Conservation (phyloP, 2,797 vertebrate species). For the Odontamblyopus lacepedii region DNA sequence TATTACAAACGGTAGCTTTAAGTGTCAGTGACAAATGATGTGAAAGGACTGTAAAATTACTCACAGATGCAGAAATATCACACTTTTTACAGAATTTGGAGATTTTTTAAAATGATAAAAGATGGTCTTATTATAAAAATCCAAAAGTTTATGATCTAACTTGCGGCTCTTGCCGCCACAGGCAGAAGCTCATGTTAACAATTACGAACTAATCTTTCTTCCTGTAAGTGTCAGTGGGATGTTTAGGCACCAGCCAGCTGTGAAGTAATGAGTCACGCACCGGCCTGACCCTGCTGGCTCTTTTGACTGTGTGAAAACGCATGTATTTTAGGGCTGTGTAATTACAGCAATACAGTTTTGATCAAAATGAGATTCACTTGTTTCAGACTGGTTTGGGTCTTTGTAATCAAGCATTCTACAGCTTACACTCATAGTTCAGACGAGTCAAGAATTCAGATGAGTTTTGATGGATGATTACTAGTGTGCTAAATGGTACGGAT, state of each 20-base stretch:
- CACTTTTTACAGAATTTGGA: too few relatives aligned
- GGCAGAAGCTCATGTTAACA: constrained; percentile 48
- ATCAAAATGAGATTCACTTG: neutral
- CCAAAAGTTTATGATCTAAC: constrained; percentile 21
- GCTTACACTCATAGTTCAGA: too few relatives aligned
- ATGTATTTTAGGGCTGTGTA: neutral
- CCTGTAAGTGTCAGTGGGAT: constrained; percentile 49
- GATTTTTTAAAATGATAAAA: too few relatives aligned
- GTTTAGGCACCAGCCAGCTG: constrained; percentile 47
- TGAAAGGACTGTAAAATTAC: too few relatives aligned
- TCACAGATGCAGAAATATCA: too few relatives aligned
- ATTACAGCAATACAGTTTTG: neutral
- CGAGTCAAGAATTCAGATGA: too few relatives aligned
- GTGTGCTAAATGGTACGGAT: too few relatives aligned
- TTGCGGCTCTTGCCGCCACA: neutral
- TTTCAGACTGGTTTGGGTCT: too few relatives aligned
- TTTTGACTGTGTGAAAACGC: neutral
- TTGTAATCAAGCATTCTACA: too few relatives aligned
- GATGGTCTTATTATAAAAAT: constrained; percentile 18
- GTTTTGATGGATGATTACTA: too few relatives aligned
- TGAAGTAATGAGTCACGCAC: constrained; percentile 47
- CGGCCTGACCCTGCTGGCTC: neutral
- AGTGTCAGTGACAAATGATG: too few relatives aligned
- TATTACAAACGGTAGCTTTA: too few relatives aligned
- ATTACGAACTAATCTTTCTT: constrained; percentile 51